These are phyloP conservation scores for Girardinus metallicus DNA, from an alignment of 2,797 vertebrate species.

Conservation along the genomic window DNA sequence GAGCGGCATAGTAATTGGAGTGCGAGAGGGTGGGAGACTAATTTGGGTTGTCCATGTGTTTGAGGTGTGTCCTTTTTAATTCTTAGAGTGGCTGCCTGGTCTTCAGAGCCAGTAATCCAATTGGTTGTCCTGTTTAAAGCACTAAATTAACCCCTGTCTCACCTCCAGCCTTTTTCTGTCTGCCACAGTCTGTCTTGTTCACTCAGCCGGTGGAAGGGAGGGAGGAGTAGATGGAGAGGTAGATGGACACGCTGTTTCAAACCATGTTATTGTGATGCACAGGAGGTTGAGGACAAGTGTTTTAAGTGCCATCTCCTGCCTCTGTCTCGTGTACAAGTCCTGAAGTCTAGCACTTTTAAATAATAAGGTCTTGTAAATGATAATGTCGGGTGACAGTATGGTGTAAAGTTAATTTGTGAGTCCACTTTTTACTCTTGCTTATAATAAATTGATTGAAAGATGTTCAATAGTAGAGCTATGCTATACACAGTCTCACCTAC, in stretches of 20 bases:
- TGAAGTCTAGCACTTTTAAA: constrained; percentile 32
- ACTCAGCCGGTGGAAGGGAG: constrained; percentile 29
- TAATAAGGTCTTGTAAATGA: constrained; percentile 28
- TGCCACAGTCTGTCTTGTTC: constrained; percentile 46
- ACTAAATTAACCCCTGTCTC: constrained; percentile 77
- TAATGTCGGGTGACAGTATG: constrained; percentile 23
- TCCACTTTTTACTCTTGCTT: not conserved
- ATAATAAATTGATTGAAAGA: not conserved
- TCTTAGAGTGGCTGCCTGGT: constrained; percentile 57
- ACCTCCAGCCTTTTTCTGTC: constrained; percentile 61
- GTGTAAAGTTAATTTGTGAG: not conserved
- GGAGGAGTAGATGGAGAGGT: constrained; percentile 16
- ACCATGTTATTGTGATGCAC: constrained; percentile 44
- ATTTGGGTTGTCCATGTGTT: constrained; percentile 55
- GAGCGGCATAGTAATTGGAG: constrained; percentile 66
- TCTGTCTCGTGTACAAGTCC: constrained; percentile 19
- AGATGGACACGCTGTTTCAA: constrained; percentile 37
- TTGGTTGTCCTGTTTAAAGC: constrained; percentile 69
- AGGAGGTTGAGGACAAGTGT: constrained; percentile 18
- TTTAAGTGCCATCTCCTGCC: constrained; percentile 13
- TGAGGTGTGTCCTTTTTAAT: constrained; percentile 73
- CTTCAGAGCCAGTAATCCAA: constrained; percentile 65
- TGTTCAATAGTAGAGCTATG: not conserved
- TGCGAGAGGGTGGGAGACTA: constrained; percentile 27
- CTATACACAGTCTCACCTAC: not conserved